A percentile compares a stretch with the other conserved stretches of the same genome.
phyloP scores from a whole-genome alignment of 2,797 vertebrate species.

The Protonibea diacanthus region DNA sequence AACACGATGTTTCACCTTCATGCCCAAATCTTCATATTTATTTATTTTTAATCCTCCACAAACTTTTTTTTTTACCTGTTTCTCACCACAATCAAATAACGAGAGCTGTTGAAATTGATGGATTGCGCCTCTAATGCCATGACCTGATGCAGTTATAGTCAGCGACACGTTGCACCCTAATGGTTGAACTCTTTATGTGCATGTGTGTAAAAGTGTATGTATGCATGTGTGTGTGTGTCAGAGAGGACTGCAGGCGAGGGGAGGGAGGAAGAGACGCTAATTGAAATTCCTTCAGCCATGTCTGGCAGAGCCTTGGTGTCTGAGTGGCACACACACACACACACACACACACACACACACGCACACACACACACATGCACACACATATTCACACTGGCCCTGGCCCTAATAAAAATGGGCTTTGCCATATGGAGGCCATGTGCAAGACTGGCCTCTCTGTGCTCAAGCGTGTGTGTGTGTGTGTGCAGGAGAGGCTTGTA shows the following conservation, averaged over 20 bases:
- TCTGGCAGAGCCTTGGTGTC: conserved; percentile 85
- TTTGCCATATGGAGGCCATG: conserved; percentile 89
- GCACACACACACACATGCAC: conserved; percentile 40
- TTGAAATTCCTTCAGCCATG: conserved; percentile 88
- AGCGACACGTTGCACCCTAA: conserved; percentile 73
- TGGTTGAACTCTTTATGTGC: conserved; percentile 54
- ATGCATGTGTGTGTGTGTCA: conserved; percentile 42
- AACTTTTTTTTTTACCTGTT: conserved; percentile 15
- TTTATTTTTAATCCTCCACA: conserved; percentile 4
- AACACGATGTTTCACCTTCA: conserved; percentile 12
- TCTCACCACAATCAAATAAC: conserved; percentile 31
- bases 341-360: conserved; percentile 48
- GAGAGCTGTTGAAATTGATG: conserved; percentile 59
- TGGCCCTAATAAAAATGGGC: conserved; percentile 85
- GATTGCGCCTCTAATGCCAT: conserved; percentile 64
- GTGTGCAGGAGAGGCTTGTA: conserved; percentile 64
- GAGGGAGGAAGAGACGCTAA: conserved; percentile 81
- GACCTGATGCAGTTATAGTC: conserved; percentile 69
- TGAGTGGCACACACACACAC: conserved; percentile 75
- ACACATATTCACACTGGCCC: conserved; percentile 76
- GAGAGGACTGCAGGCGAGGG: conserved; percentile 71
- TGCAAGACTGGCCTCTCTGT: conserved; percentile 82
- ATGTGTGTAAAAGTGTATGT: conserved; percentile 35
- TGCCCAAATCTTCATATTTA: not conserved
- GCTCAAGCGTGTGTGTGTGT: conserved; percentile 51